These are phyloP conservation scores for Acrobasis suavella DNA, from an alignment of 2,888 invertebrate species.

Conservation along the genomic window DNA sequence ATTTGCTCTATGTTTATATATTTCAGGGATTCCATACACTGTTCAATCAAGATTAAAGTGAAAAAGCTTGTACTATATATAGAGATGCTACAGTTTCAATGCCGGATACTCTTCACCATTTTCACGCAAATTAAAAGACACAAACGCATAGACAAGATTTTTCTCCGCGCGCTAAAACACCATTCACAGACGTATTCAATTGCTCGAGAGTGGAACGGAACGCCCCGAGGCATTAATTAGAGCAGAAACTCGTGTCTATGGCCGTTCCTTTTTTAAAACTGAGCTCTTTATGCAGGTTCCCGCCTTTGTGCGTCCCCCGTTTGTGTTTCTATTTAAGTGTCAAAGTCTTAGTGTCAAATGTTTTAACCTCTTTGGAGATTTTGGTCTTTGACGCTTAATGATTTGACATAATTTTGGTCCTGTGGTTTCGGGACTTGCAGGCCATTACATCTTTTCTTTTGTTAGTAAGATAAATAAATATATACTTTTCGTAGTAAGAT, in stretches of 20 bases:
- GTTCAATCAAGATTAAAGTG: too few relatives aligned
- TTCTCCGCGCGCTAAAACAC: slow-evolving; percentile 72
- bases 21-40: too few relatives aligned
- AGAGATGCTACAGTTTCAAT: slow-evolving; percentile 56
- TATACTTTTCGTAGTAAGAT: too few relatives aligned
- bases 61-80: too few relatives aligned
- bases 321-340: slow-evolving; percentile 65
- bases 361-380: slow-evolving; percentile 53
- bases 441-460: too few relatives aligned
- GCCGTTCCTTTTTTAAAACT: slow-evolving; percentile 76
- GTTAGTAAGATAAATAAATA: too few relatives aligned
- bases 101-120: slow-evolving; percentile 70
- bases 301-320: slow-evolving; percentile 65
- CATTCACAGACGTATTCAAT: slow-evolving; percentile 76
- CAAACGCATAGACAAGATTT: slow-evolving; percentile 71
- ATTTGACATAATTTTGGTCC: slow-evolving; percentile 25
- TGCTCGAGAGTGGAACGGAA: slow-evolving; percentile 73
- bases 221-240: slow-evolving; percentile 82
- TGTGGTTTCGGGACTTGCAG: background rate
- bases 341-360: slow-evolving; percentile 61
- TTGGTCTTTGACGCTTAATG: slow-evolving; percentile 37
- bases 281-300: slow-evolving; percentile 69
- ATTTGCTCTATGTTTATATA: too few relatives aligned
- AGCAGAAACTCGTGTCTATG: slow-evolving; percentile 75
- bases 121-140: slow-evolving; percentile 81